phyloP scores from a whole-genome alignment of 2,797 vertebrate species.

The Leptatherina wallacei region DNA sequence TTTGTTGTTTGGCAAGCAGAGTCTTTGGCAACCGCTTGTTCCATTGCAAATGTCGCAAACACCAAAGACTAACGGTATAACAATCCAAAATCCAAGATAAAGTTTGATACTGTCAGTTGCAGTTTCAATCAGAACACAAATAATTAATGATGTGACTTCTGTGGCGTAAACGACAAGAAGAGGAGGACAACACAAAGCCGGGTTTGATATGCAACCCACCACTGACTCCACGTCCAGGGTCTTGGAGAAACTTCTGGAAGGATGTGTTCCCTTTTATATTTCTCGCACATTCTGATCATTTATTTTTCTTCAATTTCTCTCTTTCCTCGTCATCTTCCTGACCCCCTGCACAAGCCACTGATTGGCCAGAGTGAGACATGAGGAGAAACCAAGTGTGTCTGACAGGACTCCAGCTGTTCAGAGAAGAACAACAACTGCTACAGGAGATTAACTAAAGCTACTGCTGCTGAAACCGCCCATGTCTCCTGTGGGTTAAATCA shows the following conservation, averaged over 20 bases:
- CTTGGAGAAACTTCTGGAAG: slow-evolving; percentile 60
- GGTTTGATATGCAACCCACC: slow-evolving; percentile 49
- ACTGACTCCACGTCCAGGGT: neutral
- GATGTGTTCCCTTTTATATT: slow-evolving; percentile 14
- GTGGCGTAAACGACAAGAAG: neutral
- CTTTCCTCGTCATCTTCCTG: slow-evolving; percentile 8
- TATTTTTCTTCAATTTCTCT: slow-evolving; percentile 7
- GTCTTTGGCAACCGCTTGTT: slow-evolving; percentile 35
- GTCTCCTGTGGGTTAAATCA: slow-evolving; percentile 52
- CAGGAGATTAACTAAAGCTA: slow-evolving; percentile 70
- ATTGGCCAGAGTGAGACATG: slow-evolving; percentile 51
- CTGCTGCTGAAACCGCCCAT: slow-evolving; percentile 21
- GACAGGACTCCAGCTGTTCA: slow-evolving; percentile 67
- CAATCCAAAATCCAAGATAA: slow-evolving; percentile 12
- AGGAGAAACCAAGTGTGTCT: slow-evolving; percentile 51
- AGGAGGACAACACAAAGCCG: neutral
- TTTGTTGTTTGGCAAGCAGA: neutral
- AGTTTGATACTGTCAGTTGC: neutral
- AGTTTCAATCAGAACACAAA: neutral
- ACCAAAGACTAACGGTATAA: neutral
- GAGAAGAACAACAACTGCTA: slow-evolving; percentile 60
- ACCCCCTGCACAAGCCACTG: slow-evolving; percentile 52
- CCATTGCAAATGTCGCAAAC: slow-evolving; percentile 51
- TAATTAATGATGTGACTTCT: neutral
- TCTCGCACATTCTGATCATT: slow-evolving; percentile 53